Base-by-base conservation (phyloP, 2,888 invertebrate species). In the Drosophila conformis region DNA sequence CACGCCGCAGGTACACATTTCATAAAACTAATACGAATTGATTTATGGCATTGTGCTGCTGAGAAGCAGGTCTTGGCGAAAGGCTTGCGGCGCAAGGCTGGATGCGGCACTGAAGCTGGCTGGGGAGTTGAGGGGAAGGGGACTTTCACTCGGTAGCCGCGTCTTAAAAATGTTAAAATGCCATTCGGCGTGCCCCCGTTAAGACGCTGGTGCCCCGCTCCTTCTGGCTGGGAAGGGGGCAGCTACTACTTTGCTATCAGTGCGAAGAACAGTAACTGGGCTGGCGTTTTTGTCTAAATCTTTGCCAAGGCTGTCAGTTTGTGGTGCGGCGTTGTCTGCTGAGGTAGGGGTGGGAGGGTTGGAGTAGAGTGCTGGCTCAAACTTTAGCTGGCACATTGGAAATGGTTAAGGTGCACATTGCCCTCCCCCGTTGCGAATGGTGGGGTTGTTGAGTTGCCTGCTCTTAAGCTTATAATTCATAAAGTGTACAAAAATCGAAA, bases 1-100 rank as follows among this genome's bases (percentile, higher is more conserved):
- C 77, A 83, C 90, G 90, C 91, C 91, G 91, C 91, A 91, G 91
- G 92, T 92, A 91, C 91, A 92, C 91, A 91, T 91, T 91, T 91
- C 90, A 91, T 91, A 91, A 92, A 92, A 92, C 91, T 91, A 91
- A 91, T 91, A 91, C 91, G 91, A 91, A 92, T 92, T 91, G 91
- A 91, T 91, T 91, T 91, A 91, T 92, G 92, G 88, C 75, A 71
- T 70, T 71, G 69, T 46, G 65, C 42, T 67, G 62, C 64, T 75
- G 64, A 68, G 48, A 63, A 70, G 57, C 63, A 74, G 72, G 38
- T 66, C 21, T 68, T 68, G 70, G 74, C 73, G 78, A 87, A 87
- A 88, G 90, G 89, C 90, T 88, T 88, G 90, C 59, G 70, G 69
- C 63, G 31, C 40, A 49, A 33, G 52, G 54, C 38, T 58, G 51